Evolutionary conservation across 1,140 invertebrate genomes (phyloP).

Genomic region (Drosophila ogumai): DNA sequence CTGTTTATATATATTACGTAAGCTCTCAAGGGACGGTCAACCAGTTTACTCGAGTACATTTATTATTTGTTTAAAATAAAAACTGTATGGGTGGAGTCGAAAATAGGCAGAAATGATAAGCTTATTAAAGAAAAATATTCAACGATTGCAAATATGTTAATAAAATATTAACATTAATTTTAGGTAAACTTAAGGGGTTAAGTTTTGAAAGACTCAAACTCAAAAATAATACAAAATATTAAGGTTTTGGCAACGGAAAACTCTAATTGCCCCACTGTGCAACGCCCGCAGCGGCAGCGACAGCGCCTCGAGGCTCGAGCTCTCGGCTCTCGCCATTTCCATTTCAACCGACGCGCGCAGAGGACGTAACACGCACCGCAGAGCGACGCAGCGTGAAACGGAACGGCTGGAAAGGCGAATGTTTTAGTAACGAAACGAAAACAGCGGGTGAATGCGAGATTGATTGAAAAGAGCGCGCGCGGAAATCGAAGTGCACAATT

Average conservation of each 20-base stretch:
- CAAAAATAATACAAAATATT: neutral
- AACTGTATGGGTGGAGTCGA: no score
- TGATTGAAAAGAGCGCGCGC: slow-evolving; percentile 37
- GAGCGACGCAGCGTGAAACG: slow-evolving; percentile 34
- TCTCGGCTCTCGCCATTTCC: slow-evolving; percentile 51
- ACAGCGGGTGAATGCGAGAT: slow-evolving; percentile 27
- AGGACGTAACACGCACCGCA: slow-evolving; percentile 48
- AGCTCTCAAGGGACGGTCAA: neutral
- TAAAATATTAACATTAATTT: neutral
- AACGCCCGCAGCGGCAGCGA: slow-evolving; percentile 8
- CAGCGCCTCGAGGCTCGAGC: slow-evolving; percentile 5
- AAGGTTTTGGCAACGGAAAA: neutral
- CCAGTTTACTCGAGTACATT: neutral
- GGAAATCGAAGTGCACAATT: slow-evolving; percentile 52
- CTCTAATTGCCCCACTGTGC: slow-evolving; percentile 3
- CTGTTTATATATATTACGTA: neutral
- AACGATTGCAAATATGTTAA: neutral
- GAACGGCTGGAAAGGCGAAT: no score
- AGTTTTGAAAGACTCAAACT: no score
- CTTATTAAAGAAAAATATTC: neutral
- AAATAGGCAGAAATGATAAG: neutral
- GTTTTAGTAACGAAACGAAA: slow-evolving; percentile 12
- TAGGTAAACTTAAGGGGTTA: no score
- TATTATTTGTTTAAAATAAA: no score
- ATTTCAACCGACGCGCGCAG: slow-evolving; percentile 62